phyloP scores from a whole-genome alignment of 2,888 invertebrate species.

The Ectemnius continuus region DNA sequence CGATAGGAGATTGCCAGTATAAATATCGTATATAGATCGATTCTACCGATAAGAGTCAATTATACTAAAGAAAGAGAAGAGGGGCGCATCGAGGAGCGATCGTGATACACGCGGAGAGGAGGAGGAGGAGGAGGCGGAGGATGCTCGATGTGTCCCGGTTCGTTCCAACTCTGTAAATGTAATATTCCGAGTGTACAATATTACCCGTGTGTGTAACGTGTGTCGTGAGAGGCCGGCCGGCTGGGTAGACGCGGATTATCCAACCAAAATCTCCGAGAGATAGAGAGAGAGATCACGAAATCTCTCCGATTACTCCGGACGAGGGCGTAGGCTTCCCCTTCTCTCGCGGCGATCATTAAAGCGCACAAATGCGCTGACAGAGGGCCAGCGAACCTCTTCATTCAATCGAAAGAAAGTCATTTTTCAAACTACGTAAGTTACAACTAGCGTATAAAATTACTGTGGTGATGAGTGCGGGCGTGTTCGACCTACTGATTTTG shows the following conservation, averaged over 20 bases:
- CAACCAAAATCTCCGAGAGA: too few relatives aligned
- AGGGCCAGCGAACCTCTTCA: neutral
- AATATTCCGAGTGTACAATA: constrained; percentile 65
- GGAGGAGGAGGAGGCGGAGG: constrained; percentile 39
- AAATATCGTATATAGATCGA: constrained; percentile 37
- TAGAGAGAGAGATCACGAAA: too few relatives aligned
- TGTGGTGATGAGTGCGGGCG: too few relatives aligned
- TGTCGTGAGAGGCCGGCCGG: constrained; percentile 33
- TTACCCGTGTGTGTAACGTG: constrained; percentile 6
- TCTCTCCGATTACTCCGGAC: too few relatives aligned
- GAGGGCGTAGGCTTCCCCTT: too few relatives aligned
- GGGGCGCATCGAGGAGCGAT: constrained; percentile 47
- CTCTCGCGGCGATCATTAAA: too few relatives aligned
- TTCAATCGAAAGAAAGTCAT: constrained; percentile 2
- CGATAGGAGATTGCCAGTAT: constrained; percentile 36
- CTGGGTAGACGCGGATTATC: constrained; percentile 35
- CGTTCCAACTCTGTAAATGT: constrained; percentile 56
- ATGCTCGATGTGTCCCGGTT: constrained; percentile 57
- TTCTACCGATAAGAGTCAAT: constrained; percentile 61
- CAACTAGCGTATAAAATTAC: too few relatives aligned
- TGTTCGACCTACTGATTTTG: too few relatives aligned
- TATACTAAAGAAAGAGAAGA: constrained; percentile 50
- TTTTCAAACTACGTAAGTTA: neutral
- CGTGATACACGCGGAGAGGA: constrained; percentile 38
- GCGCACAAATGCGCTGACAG: too few relatives aligned